These are phyloP conservation scores for Isaurus tuberculatus DNA, from an alignment of 92 coral and sea anemone species.

Conservation along the genomic window DNA sequence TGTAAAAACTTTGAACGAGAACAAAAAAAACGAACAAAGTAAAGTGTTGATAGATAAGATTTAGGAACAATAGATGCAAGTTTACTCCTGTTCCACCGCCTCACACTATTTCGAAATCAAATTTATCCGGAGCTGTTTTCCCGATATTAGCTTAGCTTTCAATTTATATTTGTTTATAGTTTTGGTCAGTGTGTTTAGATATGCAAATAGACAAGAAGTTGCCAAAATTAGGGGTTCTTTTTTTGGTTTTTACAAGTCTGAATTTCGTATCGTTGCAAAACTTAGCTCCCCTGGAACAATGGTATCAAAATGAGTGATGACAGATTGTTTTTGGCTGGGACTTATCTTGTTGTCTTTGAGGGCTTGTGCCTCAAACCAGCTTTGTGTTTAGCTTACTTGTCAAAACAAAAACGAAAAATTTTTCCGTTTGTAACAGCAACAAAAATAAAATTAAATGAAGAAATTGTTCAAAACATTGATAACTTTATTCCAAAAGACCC, in stretches of 20 bases:
- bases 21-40: no score
- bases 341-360: no score
- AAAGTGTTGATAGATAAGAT: no score
- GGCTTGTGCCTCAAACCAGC: no score
- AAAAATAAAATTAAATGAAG: background rate
- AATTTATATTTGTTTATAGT: background rate
- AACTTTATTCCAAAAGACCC: background rate
- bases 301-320: no score
- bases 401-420: no score
- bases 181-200: background rate
- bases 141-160: background rate
- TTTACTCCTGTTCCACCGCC: background rate
- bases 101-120: background rate
- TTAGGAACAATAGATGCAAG: background rate
- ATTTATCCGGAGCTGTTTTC: background rate
- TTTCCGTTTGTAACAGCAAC: background rate
- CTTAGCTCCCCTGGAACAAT: background rate
- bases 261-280: background rate
- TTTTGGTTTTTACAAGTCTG: background rate
- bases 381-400: no score
- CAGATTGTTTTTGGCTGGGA: no score
- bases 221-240: background rate
- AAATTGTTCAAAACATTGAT: no score
- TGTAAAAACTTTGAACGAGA: no score
- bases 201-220: background rate